A percentile compares a stretch with the other conserved stretches of the same genome.
Conservation (phyloP, 2,797 vertebrate genomes). For the Acanthis flammea region DNA sequence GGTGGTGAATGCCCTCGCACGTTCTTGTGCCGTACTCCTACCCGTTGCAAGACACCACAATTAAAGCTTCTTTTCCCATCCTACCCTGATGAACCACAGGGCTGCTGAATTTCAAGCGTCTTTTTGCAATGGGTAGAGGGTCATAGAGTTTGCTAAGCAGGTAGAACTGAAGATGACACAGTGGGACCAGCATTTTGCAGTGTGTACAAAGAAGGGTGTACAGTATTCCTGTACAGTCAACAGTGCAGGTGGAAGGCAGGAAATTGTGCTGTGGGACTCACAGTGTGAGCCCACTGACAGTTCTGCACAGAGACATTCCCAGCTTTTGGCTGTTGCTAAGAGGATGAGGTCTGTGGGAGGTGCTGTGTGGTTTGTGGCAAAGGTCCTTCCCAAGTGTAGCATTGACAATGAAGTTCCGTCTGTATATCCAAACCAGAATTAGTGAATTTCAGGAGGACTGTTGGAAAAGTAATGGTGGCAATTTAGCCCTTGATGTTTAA, state of each 20-base stretch:
- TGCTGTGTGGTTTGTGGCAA: not conserved
- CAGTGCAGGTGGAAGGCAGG: not conserved
- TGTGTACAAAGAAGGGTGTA: not conserved
- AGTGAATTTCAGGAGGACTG: not conserved
- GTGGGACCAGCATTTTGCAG: not conserved
- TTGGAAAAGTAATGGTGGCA: not conserved
- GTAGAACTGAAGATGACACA: not conserved
- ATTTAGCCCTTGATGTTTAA: not conserved
- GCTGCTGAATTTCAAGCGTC: not conserved
- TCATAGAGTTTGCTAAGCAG: accelerated
- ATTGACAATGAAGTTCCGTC: not conserved
- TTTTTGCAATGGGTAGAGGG: not conserved
- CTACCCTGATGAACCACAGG: not conserved
- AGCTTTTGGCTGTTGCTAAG: not conserved
- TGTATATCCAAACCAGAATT: not conserved
- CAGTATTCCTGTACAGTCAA: not conserved
- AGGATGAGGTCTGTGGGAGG: not conserved
- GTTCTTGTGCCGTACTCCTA: not conserved
- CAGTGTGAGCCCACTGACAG: not conserved
- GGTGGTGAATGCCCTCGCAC: accelerated
- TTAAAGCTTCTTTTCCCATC: not conserved
- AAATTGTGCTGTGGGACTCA: not conserved
- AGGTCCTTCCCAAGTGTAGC: not conserved
- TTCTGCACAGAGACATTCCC: not conserved
- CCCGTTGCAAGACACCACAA: not conserved